phyloP scores from a whole-genome alignment of 2,888 invertebrate genomes.

The Lingula anatina region DNA sequence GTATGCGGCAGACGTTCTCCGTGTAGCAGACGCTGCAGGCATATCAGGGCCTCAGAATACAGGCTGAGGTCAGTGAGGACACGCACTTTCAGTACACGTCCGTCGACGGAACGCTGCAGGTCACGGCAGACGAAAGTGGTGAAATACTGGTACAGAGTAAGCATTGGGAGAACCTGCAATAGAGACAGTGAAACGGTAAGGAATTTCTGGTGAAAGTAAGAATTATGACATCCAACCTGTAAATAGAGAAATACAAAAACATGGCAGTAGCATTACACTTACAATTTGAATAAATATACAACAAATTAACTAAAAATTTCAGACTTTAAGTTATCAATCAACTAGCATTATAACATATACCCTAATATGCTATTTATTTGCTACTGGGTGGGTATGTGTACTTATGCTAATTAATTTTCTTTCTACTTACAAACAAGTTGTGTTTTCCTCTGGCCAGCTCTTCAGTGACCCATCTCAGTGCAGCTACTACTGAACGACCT shows the following conservation, averaged over 20 bases:
- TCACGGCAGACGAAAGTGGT: slow-evolving; percentile 47
- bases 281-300: background rate
- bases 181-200: background rate
- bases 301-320: background rate
- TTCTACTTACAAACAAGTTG: slow-evolving; percentile 42
- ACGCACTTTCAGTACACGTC: slow-evolving; percentile 41
- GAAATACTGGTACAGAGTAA: slow-evolving; percentile 47
- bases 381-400: no score
- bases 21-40: slow-evolving; percentile 37
- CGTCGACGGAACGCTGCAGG: slow-evolving; percentile 44
- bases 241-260: no score
- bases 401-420: background rate
- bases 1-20: slow-evolving; percentile 45
- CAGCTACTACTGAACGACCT: slow-evolving; percentile 41
- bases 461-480: slow-evolving; percentile 45
- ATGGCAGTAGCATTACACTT: no score
- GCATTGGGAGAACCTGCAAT: slow-evolving; percentile 44
- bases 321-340: no score
- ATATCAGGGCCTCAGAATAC: slow-evolving; percentile 39
- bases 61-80: slow-evolving; percentile 45
- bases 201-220: background rate
- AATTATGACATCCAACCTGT: no score
- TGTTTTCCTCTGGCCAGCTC: slow-evolving; percentile 44
- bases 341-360: no score
- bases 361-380: no score